Percentiles rank a stretch among this genome's conserved stretches.
Evolutionary conservation across 2,113 vertebrate genomes (phyloP).

Genomic region (Dicaeum eximium): DNA sequence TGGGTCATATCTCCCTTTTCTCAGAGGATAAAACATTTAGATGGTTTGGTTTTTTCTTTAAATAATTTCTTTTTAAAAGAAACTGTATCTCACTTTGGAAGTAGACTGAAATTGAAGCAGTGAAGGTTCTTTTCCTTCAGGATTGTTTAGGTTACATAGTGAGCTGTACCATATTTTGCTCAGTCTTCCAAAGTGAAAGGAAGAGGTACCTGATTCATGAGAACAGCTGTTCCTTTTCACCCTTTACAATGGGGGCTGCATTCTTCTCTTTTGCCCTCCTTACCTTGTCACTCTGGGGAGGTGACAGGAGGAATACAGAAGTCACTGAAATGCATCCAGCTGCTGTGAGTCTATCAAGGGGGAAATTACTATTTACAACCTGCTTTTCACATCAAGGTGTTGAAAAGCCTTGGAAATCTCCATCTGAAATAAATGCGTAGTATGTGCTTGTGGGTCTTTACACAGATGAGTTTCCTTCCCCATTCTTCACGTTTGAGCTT

Average conservation of each 20-base stretch:
- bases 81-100: not conserved
- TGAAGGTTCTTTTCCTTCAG: not conserved
- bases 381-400: not conserved
- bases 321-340: not conserved
- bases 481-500: not conserved
- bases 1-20: not conserved
- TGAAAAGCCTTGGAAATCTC: not conserved
- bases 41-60: not conserved
- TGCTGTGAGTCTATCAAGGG: not conserved
- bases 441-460: not conserved
- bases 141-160: not conserved
- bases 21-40: not conserved
- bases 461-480: not conserved
- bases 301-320: not conserved
- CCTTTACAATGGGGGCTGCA: accelerated
- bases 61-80: not conserved
- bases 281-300: not conserved
- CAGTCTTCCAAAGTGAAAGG: not conserved
- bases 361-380: not conserved
- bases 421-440: not conserved
- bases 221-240: not conserved
- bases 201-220: not conserved
- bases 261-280: not conserved
- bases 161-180: not conserved
- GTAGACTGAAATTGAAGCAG: not conserved